Evolutionary conservation across 2,797 vertebrate species (phyloP), one percentile per base, ranked within the genome.

Genomic region (Phrynocephalus vlangalii): DNA sequence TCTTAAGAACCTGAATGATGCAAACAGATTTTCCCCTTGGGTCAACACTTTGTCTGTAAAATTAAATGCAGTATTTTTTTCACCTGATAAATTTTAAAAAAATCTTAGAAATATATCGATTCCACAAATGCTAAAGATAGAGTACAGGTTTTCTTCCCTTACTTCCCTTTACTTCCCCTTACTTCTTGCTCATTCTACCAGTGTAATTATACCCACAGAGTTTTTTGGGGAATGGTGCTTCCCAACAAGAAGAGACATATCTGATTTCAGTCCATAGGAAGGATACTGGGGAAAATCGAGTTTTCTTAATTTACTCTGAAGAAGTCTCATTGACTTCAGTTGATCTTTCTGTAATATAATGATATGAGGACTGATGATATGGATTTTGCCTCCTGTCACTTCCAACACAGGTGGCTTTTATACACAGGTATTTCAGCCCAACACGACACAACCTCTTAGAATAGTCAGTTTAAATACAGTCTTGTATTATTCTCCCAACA

Each of bases 401-500:
- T 15, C 56, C 18, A 56, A n/a, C 90, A 76, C 93, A 99, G 99
- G 98, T 86, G 99, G 99, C 15, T 99, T 98, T 96, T 99, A 99
- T 94, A 98, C 98, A 0, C 98, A 99, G 96, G 95, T 97, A 83
- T 96, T 97, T 10, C 94, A 96, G 89, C 93, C 95, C 1, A 95
- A 94, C 71, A 60, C 91, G 75, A 52, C 75, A 89, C 91, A 93
- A 1, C 85, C 92, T 30, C 94, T 99, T 72, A 96, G 98, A 79
- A 95, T 99, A 93, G 95, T 99, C 78, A 99, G 98, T 94, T 96
- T 99, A 85, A 99, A 99, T 96, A 99, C 98, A 3, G 98, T 98
- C 91, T 97, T 99, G 2, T 99, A 99, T 96, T 99, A 99, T 68
- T 92, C 97, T 78, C 98, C 98, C 0, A 96, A 99, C 91, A 76